Evolutionary conservation across 1,140 invertebrate genomes (phyloP).

Genomic region (Hyposmocoma kahamanoa): DNA sequence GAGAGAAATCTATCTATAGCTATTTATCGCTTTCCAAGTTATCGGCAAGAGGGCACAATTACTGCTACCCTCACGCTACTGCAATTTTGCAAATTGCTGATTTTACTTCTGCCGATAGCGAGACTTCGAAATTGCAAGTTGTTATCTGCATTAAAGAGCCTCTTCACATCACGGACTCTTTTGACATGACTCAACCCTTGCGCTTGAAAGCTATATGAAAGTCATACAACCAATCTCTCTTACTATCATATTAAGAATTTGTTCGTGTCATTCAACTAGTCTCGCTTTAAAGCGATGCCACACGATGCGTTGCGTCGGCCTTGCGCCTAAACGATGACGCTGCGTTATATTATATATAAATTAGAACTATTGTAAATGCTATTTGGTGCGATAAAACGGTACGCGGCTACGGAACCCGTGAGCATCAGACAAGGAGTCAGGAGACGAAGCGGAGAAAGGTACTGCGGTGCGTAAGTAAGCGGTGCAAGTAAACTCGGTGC

Average conservation of each 20-base stretch:
- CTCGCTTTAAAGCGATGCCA: too few relatives aligned
- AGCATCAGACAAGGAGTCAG: too few relatives aligned
- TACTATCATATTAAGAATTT: neutral
- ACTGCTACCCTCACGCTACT: constrained; percentile 50
- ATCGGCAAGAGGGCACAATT: constrained; percentile 55
- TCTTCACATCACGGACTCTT: constrained; percentile 29
- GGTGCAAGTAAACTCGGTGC: too few relatives aligned
- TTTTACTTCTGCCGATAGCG: constrained; percentile 57
- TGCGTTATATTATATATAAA: too few relatives aligned
- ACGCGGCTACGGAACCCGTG: too few relatives aligned
- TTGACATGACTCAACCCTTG: constrained; percentile 10
- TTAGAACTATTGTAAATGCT: too few relatives aligned
- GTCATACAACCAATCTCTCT: neutral
- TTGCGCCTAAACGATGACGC: too few relatives aligned
- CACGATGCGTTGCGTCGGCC: too few relatives aligned
- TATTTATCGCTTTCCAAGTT: constrained; percentile 57
- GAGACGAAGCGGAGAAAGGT: too few relatives aligned
- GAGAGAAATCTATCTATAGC: constrained; percentile 28
- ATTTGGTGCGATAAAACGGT: too few relatives aligned
- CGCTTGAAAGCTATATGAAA: neutral
- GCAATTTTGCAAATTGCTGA: constrained; percentile 67
- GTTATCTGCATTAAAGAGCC: constrained; percentile 50
- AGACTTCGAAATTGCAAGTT: constrained; percentile 57
- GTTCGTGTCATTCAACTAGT: neutral
- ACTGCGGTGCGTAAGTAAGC: too few relatives aligned